phyloP scores from a whole-genome alignment of 2,888 invertebrate genomes.

The Drosophila seclusa region DNA sequence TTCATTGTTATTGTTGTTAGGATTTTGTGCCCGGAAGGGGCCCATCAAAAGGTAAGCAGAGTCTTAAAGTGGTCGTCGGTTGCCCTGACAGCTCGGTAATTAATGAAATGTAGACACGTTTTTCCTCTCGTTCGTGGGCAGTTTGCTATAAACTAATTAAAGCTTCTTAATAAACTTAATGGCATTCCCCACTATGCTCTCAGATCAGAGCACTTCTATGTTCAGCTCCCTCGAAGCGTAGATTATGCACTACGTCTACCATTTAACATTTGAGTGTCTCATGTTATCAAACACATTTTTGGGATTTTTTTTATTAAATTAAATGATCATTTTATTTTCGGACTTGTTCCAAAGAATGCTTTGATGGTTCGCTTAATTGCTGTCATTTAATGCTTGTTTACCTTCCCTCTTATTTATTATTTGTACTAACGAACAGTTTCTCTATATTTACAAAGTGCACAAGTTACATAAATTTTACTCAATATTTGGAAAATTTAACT shows the following conservation, averaged over 20 bases:
- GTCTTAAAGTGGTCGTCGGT: constrained; percentile 56
- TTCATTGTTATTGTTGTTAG: constrained; percentile 29
- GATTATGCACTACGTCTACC: constrained; percentile 47
- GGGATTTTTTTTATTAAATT: constrained; percentile 39
- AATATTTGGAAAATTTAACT: background rate
- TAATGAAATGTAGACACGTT: constrained; percentile 73
- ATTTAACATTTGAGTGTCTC: constrained; percentile 31
- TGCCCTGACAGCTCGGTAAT: constrained; percentile 63
- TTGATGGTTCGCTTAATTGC: constrained; percentile 8
- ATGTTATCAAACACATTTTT: constrained; percentile 29
- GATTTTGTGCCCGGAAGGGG: constrained; percentile 46
- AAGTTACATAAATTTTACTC: background rate
- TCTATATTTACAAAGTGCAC: background rate
- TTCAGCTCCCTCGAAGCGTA: constrained; percentile 50
- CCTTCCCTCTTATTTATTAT: background rate
- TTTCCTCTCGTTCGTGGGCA: constrained; percentile 25
- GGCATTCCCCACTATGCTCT: constrained; percentile 41
- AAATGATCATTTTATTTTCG: constrained; percentile 11
- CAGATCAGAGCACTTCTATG: background rate
- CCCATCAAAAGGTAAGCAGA: constrained; percentile 69
- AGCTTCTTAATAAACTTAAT: constrained; percentile 74
- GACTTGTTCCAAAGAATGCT: background rate
- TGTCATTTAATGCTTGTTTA: constrained; percentile 3
- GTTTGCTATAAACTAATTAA: constrained; percentile 66
- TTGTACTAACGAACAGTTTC: background rate